phyloP scores from a whole-genome alignment of 2,888 invertebrate species.

The Dryomyza anilis region DNA sequence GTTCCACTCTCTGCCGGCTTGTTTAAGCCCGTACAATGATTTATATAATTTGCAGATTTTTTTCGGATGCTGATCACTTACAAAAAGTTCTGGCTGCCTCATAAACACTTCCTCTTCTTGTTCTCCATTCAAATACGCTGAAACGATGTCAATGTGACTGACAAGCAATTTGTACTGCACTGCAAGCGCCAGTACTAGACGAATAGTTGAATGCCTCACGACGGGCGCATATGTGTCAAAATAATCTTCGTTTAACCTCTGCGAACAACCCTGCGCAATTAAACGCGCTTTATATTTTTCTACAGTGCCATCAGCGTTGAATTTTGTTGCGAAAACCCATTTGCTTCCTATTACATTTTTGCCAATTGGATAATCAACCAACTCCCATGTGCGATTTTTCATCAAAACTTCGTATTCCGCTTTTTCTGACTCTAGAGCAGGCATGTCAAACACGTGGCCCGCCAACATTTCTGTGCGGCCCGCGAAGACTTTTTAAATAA shows the following conservation, averaged over 20 bases:
- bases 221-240: background rate
- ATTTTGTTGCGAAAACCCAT: conserved; percentile 13
- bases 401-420: background rate
- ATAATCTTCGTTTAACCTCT: conserved; percentile 30
- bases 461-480: too few relatives aligned
- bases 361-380: background rate
- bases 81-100: background rate
- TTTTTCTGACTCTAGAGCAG: background rate
- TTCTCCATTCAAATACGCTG: conserved; percentile 7
- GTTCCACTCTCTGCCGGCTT: conserved; percentile 20
- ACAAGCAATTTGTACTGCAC: background rate
- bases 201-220: background rate
- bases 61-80: background rate
- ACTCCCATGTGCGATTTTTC: background rate
- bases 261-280: conserved; percentile 40
- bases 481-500: too few relatives aligned
- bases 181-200: background rate
- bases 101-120: background rate
- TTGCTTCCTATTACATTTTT: background rate
- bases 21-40: conserved; percentile 19
- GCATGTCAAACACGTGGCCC: too few relatives aligned
- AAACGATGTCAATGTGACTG: background rate
- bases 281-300: conserved; percentile 39
- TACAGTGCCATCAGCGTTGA: conserved; percentile 32
- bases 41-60: conserved; percentile 16